These are phyloP conservation scores for Poecile montanus DNA, from an alignment of 2,797 vertebrate species.

Conservation along the genomic window DNA sequence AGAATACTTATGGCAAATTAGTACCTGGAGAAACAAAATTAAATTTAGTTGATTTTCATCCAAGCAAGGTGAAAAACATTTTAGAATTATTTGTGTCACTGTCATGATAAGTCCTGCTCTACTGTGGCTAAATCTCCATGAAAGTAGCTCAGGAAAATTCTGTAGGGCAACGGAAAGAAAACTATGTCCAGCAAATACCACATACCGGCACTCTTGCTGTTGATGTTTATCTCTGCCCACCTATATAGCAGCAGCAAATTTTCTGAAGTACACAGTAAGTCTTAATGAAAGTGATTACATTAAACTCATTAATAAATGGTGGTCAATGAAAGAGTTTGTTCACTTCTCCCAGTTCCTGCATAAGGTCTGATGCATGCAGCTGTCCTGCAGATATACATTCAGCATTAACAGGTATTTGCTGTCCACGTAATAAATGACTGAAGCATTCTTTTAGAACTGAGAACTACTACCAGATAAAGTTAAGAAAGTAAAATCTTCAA, in stretches of 20 bases:
- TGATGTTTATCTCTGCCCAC: background rate
- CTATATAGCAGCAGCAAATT: background rate
- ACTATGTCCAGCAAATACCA: background rate
- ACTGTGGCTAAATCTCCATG: background rate
- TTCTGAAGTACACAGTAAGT: background rate
- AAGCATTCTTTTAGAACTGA: background rate
- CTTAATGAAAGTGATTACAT: background rate
- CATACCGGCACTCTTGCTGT: background rate
- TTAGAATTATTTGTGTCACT: background rate
- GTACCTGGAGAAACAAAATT: background rate
- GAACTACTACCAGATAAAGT: background rate
- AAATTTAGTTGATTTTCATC: background rate
- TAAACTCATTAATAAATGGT: background rate
- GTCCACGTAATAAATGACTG: background rate
- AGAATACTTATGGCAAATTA: background rate
- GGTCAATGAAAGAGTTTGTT: background rate
- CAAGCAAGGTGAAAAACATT: background rate
- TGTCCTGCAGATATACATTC: background rate
- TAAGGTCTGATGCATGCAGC: background rate
- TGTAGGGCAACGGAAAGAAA: background rate
- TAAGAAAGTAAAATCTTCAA: background rate
- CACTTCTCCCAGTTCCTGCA: background rate
- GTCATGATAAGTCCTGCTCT: background rate
- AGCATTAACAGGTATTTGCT: background rate
- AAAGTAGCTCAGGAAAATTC: background rate